A percentile compares a stretch with the other conserved stretches of the same genome.
Conservation (phyloP, 2,113 vertebrate species). For the Zapornia atra region DNA sequence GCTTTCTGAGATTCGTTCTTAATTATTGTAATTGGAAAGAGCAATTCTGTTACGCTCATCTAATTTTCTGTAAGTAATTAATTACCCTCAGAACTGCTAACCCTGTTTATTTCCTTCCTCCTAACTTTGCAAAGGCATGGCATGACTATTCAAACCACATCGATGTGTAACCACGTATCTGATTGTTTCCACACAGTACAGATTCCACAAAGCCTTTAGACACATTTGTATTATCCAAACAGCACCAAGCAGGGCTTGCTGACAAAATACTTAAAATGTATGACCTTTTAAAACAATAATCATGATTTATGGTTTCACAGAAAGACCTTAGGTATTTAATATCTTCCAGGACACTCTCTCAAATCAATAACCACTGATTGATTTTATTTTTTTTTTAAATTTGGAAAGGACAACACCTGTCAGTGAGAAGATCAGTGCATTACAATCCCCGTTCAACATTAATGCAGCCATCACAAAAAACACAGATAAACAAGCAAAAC, state of each 20-base stretch:
- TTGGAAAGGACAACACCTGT: not conserved
- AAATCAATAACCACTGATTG: constrained; percentile 46
- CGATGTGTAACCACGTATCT: constrained; percentile 7
- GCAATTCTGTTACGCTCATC: constrained; percentile 31
- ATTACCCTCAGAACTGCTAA: constrained; percentile 33
- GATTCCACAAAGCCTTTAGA: constrained; percentile 16
- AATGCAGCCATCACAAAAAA: constrained; percentile 76
- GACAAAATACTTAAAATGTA: constrained; percentile 43
- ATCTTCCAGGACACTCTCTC: constrained; percentile 36
- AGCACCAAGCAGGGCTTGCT: not conserved
- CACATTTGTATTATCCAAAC: constrained; percentile 1
- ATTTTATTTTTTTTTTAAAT: not conserved
- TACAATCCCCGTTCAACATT: constrained; percentile 75
- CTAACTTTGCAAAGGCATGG: constrained; percentile 21
- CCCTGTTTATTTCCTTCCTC: constrained; percentile 36
- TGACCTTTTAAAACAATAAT: constrained; percentile 61
- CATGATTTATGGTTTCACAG: constrained; percentile 46
- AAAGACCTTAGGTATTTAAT: constrained; percentile 45
- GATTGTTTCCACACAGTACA: constrained; percentile 4
- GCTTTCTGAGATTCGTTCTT: not conserved
- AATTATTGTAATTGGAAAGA: constrained; percentile 25
- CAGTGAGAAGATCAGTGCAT: constrained; percentile 51
- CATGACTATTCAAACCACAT: constrained; percentile 28
- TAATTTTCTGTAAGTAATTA: constrained; percentile 45
- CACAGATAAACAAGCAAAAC: constrained; percentile 70